Base-by-base conservation (phyloP, 2,797 vertebrate genomes). In the Triplophysa bombifrons region DNA sequence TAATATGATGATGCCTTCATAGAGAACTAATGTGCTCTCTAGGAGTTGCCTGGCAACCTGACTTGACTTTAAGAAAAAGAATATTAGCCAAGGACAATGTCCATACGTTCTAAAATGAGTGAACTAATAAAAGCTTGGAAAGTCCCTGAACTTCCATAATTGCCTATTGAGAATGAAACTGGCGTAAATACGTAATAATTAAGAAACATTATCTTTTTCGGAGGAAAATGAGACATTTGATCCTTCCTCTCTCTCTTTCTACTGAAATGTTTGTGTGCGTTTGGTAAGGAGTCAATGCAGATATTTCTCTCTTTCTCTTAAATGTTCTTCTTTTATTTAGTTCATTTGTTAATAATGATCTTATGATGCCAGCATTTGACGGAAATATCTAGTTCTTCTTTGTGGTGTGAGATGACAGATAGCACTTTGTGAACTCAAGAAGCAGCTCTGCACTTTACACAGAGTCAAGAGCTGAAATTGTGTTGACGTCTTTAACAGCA, bases 201-300 rank as follows among this genome's bases (percentile, higher is more conserved):
- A 41, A 9, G 30, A 64, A 64, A 3, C 34, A 19, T 38, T 14
- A 44, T 25, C 25, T 46, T 6, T 63, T 2, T 27, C 11, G 27
- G 14, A 16, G 10, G 25, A 14, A 61, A 16, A 25, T 63, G 60
- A 34, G 13, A 63, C 2, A 3, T 63, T 34, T 7, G 2, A 38
- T 27, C 10, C 9, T 34, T 50, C 41, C 50, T 50, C 30, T 30
- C 58, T 30, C 5, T 65, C 44, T 27, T n/a, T 65, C 41, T 65
- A 20, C 27, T 69, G 51, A 14, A 46, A 22, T 50, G 11, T 16
- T 50, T 58, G 22, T 81, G 48, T 77, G 67, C 76, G 16, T 16
- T 78, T 72, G 34, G n/a, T 12, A 61, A 25, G 3, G 22, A 25
- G 1, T 4, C 56, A 25, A 58, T 58, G 11, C 11, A 22, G 20